Conservation (phyloP, 2,888 invertebrate species). For the Drosophila greeni region DNA sequence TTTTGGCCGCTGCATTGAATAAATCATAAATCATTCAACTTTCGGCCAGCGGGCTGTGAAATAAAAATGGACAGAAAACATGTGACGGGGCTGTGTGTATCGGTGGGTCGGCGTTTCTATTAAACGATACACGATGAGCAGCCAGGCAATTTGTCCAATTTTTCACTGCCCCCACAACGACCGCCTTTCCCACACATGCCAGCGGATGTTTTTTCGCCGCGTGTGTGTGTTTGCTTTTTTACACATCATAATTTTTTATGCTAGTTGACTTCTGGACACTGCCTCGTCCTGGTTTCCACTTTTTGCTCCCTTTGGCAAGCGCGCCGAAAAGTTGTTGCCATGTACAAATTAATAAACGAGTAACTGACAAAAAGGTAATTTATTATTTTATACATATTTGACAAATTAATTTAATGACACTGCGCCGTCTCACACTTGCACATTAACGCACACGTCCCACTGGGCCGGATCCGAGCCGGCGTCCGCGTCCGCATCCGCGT, state of each 20-base stretch:
- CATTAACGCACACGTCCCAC: slow-evolving; percentile 42
- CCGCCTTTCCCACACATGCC: slow-evolving; percentile 4
- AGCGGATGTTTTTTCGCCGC: slow-evolving; percentile 21
- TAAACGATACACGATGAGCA: slow-evolving; percentile 65
- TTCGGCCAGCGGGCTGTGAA: slow-evolving; percentile 54
- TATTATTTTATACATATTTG: slow-evolving; percentile 76
- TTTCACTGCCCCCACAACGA: slow-evolving; percentile 6
- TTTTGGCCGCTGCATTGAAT: slow-evolving; percentile 64
- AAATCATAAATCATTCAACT: slow-evolving; percentile 72
- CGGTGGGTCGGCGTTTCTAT: slow-evolving; percentile 55
- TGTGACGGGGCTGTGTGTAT: slow-evolving; percentile 52
- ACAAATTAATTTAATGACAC: slow-evolving; percentile 77
- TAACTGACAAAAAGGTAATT: slow-evolving; percentile 76
- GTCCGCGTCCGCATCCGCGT: slow-evolving; percentile 37
- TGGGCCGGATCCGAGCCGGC: slow-evolving; percentile 27
- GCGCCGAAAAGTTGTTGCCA: slow-evolving; percentile 71
- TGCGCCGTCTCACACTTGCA: slow-evolving; percentile 48
- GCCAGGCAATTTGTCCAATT: slow-evolving; percentile 64
- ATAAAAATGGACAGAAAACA: slow-evolving; percentile 53
- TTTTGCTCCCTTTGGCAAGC: slow-evolving; percentile 25
- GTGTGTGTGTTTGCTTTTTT: slow-evolving; percentile 57
- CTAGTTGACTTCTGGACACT: slow-evolving; percentile 69
- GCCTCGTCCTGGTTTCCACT: slow-evolving; percentile 49
- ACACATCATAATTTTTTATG: slow-evolving; percentile 73
- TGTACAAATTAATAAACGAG: slow-evolving; percentile 75